Evolutionary conservation across 1,140 invertebrate species (phyloP).

Genomic region (Cotesia chilonis): DNA sequence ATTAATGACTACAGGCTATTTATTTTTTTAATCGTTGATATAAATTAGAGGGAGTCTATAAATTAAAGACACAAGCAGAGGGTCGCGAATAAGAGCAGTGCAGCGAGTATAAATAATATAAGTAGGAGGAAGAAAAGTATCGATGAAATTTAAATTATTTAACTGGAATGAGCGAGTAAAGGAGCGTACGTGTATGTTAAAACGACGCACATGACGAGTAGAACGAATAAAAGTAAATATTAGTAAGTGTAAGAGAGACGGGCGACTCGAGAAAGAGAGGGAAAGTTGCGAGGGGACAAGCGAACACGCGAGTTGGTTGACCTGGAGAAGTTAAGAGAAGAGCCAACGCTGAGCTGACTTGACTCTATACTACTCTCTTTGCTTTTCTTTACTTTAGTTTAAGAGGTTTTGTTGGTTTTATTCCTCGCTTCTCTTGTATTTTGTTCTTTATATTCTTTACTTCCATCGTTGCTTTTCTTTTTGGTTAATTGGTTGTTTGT

Average conservation of each 20-base stretch:
- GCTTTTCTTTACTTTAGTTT: neutral
- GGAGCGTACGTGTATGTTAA: neutral
- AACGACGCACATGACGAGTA: constrained; percentile 13
- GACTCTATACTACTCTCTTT: constrained; percentile 2
- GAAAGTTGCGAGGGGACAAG: constrained; percentile 40
- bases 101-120: too few species aligned
- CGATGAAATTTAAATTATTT: constrained; percentile 36
- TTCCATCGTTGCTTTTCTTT: neutral
- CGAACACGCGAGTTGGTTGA: constrained; percentile 63
- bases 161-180: constrained; percentile 14
- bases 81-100: too few species aligned
- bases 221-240: neutral
- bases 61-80: too few species aligned
- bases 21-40: too few species aligned
- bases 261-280: constrained; percentile 31
- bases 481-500: too few species aligned
- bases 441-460: neutral
- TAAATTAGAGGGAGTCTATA: too few species aligned
- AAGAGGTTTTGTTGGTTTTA: neutral
- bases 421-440: neutral
- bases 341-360: constrained; percentile 11
- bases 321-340: constrained; percentile 44
- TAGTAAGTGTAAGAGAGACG: neutral
- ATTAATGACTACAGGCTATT: too few species aligned
- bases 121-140: constrained; percentile 44